Percentiles rank a stretch among this genome's conserved stretches.
These are phyloP conservation scores for Bujurquina vittata DNA, from an alignment of 2,113 vertebrate species.

Conservation along the genomic window DNA sequence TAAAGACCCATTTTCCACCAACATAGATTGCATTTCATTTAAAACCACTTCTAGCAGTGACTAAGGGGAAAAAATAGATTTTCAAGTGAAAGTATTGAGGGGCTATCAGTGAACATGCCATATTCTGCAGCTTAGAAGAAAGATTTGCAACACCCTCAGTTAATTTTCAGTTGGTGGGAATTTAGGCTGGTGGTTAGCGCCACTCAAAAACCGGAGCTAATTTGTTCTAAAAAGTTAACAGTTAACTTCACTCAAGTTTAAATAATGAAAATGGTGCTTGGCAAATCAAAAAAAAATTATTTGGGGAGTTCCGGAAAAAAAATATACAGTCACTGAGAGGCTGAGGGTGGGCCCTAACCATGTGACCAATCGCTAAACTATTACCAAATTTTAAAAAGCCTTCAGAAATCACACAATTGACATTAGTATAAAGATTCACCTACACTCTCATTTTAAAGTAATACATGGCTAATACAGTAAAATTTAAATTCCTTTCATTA, in stretches of 20 bases:
- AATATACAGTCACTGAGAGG: too few species aligned
- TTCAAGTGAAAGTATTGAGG: background rate
- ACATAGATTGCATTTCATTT: background rate
- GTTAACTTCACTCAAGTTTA: background rate
- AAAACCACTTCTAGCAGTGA: background rate
- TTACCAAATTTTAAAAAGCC: background rate
- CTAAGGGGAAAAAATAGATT: background rate
- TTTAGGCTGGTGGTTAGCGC: rapidly evolving
- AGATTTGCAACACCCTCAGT: background rate
- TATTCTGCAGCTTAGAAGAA: background rate
- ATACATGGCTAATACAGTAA: background rate
- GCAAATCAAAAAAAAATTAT: too few species aligned
- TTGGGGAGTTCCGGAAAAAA: background rate
- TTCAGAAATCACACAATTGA: background rate
- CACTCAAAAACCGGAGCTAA: background rate
- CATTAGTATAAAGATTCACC: background rate
- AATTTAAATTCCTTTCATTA: background rate
- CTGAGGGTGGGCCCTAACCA: too few species aligned
- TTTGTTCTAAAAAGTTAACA: background rate
- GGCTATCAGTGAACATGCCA: background rate
- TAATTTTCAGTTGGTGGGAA: background rate
- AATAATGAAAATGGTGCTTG: background rate
- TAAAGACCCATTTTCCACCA: background rate
- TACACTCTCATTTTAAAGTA: background rate
- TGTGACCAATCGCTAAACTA: background rate